A percentile compares a stretch with the other conserved stretches of the same genome.
Conservation (phyloP, 2,113 vertebrate genomes). For the Psammodynastes pulverulentus region DNA sequence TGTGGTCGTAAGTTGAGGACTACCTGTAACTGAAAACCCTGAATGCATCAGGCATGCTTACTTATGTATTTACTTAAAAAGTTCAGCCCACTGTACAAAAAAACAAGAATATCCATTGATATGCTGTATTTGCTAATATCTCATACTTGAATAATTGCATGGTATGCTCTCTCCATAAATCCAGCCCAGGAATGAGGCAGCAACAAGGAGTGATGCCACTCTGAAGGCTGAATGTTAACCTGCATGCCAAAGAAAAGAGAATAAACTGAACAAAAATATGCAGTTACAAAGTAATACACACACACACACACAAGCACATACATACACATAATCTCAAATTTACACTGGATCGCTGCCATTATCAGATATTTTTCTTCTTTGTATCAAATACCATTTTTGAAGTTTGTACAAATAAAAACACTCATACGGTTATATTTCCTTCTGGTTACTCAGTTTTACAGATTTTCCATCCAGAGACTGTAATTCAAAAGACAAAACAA, state of each 20-base stretch:
- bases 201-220: conserved; percentile 89
- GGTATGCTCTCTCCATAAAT: conserved; percentile 87
- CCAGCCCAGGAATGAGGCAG: conserved; percentile 88
- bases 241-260: conserved; percentile 45
- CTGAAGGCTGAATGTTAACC: conserved; percentile 93
- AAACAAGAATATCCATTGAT: neutral
- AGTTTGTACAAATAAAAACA: conserved; percentile 20
- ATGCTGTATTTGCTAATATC: accelerated
- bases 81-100: neutral
- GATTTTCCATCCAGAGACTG: conserved; percentile 3
- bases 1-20: too few relatives aligned
- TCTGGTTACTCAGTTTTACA: conserved; percentile 41
- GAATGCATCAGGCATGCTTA: neutral
- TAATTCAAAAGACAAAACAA: neutral
- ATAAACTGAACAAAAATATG: neutral
- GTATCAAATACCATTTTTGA: neutral
- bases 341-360: neutral
- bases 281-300: neutral
- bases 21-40: neutral
- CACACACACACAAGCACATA: neutral
- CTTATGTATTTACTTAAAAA: neutral
- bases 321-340: neutral
- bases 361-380: conserved; percentile 9
- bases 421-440: conserved; percentile 26
- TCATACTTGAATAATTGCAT: conserved; percentile 87